Conservation (phyloP, 2,888 invertebrate species). For the Ennomos quercinarius region DNA sequence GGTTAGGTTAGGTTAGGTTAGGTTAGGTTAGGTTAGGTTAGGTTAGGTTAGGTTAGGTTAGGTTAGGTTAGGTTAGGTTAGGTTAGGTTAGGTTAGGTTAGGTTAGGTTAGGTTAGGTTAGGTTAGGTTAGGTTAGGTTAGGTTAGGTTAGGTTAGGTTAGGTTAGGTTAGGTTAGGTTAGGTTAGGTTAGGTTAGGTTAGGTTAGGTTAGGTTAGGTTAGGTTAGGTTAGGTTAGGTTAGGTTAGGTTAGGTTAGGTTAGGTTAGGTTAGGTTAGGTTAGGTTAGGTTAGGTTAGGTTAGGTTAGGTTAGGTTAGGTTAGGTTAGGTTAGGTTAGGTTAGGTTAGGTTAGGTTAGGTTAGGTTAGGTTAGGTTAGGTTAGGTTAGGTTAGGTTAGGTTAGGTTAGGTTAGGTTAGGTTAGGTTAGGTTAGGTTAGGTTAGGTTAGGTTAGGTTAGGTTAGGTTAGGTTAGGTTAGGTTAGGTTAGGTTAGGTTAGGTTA, state of each 20-base stretch:
- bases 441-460: conserved; percentile 37
- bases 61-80: conserved; percentile 43
- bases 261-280: conserved; percentile 40
- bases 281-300: conserved; percentile 40
- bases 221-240: conserved; percentile 41
- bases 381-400: conserved; percentile 37
- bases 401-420: conserved; percentile 37
- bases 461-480: conserved; percentile 37
- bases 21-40: conserved; percentile 41
- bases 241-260: conserved; percentile 42
- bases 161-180: conserved; percentile 39
- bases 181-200: conserved; percentile 36
- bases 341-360: conserved; percentile 35
- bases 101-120: conserved; percentile 41
- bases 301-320: conserved; percentile 40
- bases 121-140: conserved; percentile 31
- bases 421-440: conserved; percentile 34
- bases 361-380: conserved; percentile 33
- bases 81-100: conserved; percentile 43
- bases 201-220: conserved; percentile 38
- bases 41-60: conserved; percentile 41
- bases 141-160: conserved; percentile 34
- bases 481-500: conserved; percentile 33
- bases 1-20: conserved; percentile 40
- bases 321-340: conserved; percentile 38